A percentile compares a stretch with the other conserved stretches of the same genome.
Evolutionary conservation across 2,888 invertebrate genomes (phyloP).

Genomic region (Campopleginae sp.): DNA sequence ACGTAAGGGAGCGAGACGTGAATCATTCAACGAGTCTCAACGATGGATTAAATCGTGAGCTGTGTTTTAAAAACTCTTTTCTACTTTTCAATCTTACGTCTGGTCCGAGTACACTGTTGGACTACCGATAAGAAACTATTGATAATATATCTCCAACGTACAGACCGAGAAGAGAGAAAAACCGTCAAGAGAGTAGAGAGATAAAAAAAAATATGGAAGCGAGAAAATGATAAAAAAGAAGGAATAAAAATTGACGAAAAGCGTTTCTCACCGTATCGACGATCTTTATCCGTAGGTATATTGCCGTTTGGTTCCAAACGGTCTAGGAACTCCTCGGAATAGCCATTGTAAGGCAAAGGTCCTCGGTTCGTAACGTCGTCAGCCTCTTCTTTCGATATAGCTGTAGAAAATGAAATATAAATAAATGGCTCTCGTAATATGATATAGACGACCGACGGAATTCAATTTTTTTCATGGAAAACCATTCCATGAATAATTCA

Average conservation of each 20-base stretch:
- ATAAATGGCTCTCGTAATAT: conserved; percentile 6
- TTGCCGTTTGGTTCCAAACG: conserved; percentile 97
- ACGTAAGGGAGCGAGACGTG: conserved; percentile 31
- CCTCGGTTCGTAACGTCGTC: conserved; percentile 89
- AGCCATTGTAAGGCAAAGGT: conserved; percentile 96
- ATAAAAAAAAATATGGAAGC: not conserved
- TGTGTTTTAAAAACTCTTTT: conserved; percentile 37
- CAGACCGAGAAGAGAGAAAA: conserved; percentile 32
- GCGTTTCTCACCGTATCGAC: conserved; percentile 87
- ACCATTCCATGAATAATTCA: not conserved
- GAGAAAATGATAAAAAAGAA: conserved; percentile 11
- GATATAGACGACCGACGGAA: conserved; percentile 13
- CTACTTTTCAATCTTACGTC: conserved; percentile 22
- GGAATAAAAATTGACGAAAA: conserved; percentile 26
- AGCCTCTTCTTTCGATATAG: conserved; percentile 96
- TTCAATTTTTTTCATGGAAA: not conserved
- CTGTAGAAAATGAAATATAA: conserved; percentile 87
- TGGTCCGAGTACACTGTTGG: conserved; percentile 41
- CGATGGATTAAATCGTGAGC: conserved; percentile 53
- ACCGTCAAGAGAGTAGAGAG: not conserved
- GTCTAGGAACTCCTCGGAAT: conserved; percentile 97
- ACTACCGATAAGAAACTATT: conserved; percentile 51
- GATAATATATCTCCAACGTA: conserved; percentile 30
- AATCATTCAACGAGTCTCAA: conserved; percentile 55
- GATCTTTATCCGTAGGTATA: conserved; percentile 94